Conservation (phyloP, 2,888 invertebrate species). For the Lithophane ornitopus region DNA sequence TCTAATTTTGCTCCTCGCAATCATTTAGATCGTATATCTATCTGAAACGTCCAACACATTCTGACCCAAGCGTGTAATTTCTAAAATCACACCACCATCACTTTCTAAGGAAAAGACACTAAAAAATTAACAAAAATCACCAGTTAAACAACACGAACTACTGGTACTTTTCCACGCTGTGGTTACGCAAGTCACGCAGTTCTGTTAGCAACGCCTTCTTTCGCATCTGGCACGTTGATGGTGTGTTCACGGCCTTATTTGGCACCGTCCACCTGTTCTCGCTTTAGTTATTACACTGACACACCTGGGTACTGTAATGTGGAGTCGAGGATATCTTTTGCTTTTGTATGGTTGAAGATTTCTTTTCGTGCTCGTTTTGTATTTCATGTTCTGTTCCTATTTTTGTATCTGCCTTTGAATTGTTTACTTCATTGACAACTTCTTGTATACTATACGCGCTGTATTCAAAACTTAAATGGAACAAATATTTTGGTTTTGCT, state of each 20-base stretch:
- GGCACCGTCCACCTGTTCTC: slow-evolving; percentile 63
- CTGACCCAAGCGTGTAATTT: background rate
- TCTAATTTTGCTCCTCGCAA: background rate
- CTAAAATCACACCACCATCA: background rate
- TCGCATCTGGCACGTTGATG: slow-evolving; percentile 54
- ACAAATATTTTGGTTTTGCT: background rate
- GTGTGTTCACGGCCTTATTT: slow-evolving; percentile 57
- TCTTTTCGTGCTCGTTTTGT: background rate
- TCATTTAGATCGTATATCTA: background rate
- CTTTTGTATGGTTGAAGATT: background rate
- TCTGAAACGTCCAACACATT: background rate
- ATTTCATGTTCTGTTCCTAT: background rate
- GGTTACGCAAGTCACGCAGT: slow-evolving; percentile 57
- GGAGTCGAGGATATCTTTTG: background rate
- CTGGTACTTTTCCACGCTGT: slow-evolving; percentile 53
- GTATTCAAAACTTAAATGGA: background rate
- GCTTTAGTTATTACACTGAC: slow-evolving; percentile 45
- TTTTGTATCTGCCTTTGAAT: background rate
- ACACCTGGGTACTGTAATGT: slow-evolving; percentile 43
- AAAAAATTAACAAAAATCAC: slow-evolving; percentile 20
- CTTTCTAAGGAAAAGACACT: slow-evolving; percentile 13
- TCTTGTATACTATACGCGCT: too few species aligned
- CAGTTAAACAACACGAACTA: slow-evolving; percentile 11
- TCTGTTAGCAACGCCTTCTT: slow-evolving; percentile 47
- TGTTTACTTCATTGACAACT: background rate